These are phyloP conservation scores for Gallinago media DNA, from an alignment of 2,113 vertebrate genomes.

Conservation along the genomic window DNA sequence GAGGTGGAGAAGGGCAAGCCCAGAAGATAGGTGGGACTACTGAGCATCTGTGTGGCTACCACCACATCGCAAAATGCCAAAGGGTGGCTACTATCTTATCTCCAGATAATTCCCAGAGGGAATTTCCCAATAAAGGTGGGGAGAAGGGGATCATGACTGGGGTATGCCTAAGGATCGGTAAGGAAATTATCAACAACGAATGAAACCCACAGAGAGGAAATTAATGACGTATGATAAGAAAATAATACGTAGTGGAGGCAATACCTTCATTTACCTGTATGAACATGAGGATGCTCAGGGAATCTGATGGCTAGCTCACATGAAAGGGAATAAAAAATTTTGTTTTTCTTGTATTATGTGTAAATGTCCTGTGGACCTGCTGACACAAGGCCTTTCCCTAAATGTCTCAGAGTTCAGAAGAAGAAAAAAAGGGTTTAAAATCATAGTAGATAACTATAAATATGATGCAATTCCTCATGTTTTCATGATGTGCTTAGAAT, in stretches of 20 bases:
- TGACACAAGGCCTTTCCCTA: neutral
- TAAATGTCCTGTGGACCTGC: neutral
- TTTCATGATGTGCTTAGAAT: neutral
- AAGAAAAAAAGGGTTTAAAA: neutral
- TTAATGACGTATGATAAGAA: neutral
- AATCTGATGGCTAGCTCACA: neutral
- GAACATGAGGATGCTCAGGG: neutral
- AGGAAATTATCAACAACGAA: neutral
- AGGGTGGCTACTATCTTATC: neutral
- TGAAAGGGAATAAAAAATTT: neutral
- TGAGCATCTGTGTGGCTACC: fast-evolving
- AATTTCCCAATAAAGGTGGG: neutral
- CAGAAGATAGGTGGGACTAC: neutral
- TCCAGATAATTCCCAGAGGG: neutral
- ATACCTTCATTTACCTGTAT: neutral
- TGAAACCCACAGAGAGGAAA: neutral
- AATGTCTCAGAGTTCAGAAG: neutral
- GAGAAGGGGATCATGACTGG: neutral
- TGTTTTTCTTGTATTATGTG: neutral
- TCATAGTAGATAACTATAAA: neutral
- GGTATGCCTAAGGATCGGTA: neutral
- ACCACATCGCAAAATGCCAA: neutral
- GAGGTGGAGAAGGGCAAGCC: neutral
- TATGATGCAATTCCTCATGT: neutral
- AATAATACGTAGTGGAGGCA: neutral